Percentiles rank a stretch among this genome's conserved stretches.
phyloP scores from a whole-genome alignment of 2,888 invertebrate species.

The Drosophila quasianomalipes region DNA sequence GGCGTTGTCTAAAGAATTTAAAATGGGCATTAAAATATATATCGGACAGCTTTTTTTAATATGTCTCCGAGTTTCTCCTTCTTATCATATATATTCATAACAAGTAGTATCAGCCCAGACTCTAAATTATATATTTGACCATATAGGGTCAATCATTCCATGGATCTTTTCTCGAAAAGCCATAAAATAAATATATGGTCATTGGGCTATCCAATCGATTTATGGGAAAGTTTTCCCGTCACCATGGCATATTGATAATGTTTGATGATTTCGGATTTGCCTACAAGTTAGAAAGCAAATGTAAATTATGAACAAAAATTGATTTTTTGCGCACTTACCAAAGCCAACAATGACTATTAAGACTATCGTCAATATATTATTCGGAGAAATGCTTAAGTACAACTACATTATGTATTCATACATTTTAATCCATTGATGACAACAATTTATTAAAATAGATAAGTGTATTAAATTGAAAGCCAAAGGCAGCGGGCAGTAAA shows the following conservation, averaged over 20 bases:
- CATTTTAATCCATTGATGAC: no score
- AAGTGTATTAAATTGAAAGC: not conserved
- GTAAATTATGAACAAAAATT: not conserved
- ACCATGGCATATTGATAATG: not conserved
- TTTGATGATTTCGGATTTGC: not conserved
- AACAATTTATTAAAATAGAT: not conserved
- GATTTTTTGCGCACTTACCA: not conserved
- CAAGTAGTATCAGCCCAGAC: not conserved
- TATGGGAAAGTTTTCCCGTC: not conserved
- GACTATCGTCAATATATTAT: not conserved
- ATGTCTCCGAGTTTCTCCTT: not conserved
- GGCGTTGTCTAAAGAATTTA: not conserved
- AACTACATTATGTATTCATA: not conserved
- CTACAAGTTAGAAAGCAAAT: slow-evolving; percentile 1
- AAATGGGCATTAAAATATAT: not conserved
- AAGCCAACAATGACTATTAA: slow-evolving; percentile 1
- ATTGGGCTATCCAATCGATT: not conserved
- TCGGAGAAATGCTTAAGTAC: not conserved
- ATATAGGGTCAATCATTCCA: not conserved
- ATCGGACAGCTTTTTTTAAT: not conserved
- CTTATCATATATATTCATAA: not conserved
- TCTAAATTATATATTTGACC: not conserved
- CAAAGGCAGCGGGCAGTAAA: no score
- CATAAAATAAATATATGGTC: not conserved
- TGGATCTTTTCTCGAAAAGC: not conserved